Conservation (phyloP, 2,797 vertebrate genomes). For the Chelidonichthys spinosus region DNA sequence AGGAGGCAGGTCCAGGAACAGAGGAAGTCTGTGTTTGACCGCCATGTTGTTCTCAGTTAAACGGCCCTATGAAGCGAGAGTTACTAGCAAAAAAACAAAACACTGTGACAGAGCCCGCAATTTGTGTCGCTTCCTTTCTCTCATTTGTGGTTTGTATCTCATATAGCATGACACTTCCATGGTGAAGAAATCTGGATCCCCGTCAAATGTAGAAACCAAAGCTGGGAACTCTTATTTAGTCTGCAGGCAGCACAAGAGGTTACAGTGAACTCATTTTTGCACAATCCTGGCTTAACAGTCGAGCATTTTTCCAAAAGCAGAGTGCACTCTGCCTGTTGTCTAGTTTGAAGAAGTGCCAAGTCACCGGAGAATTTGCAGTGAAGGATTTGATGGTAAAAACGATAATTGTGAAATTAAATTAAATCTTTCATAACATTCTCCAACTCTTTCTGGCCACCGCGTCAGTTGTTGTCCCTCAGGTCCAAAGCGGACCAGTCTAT, state of each 20-base stretch:
- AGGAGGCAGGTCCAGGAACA: slow-evolving; percentile 98
- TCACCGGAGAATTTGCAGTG: slow-evolving; percentile 30
- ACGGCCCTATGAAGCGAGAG: slow-evolving; percentile 23
- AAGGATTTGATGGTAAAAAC: slow-evolving; percentile 13
- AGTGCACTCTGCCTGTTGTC: slow-evolving; percentile 31
- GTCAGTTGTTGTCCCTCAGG: slow-evolving; percentile 8
- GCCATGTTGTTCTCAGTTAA: slow-evolving; percentile 98
- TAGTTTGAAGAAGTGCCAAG: slow-evolving; percentile 62
- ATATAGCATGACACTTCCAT: slow-evolving; percentile 33
- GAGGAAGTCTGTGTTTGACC: slow-evolving; percentile 98
- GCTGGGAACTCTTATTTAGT: slow-evolving; percentile 36
- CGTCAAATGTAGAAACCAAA: slow-evolving; percentile 29
- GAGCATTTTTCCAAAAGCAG: slow-evolving; percentile 24
- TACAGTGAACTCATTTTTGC: slow-evolving; percentile 46
- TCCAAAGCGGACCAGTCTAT: slow-evolving; percentile 28
- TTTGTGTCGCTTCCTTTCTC: slow-evolving; percentile 49
- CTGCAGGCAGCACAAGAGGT: slow-evolving; percentile 55
- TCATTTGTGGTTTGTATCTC: slow-evolving; percentile 61
- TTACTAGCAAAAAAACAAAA: slow-evolving; percentile 36
- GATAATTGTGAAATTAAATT: slow-evolving; percentile 29
- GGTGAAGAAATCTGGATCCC: slow-evolving; percentile 32
- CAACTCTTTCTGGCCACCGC: slow-evolving; percentile 1
- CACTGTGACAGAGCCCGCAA: slow-evolving; percentile 71
- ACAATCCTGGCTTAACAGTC: slow-evolving; percentile 45
- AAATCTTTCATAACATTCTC: slow-evolving; percentile 11